Evolutionary conservation across 2,113 vertebrate species (phyloP), one percentile per base, ranked within the genome.

Genomic region (Prunella fulvescens): DNA sequence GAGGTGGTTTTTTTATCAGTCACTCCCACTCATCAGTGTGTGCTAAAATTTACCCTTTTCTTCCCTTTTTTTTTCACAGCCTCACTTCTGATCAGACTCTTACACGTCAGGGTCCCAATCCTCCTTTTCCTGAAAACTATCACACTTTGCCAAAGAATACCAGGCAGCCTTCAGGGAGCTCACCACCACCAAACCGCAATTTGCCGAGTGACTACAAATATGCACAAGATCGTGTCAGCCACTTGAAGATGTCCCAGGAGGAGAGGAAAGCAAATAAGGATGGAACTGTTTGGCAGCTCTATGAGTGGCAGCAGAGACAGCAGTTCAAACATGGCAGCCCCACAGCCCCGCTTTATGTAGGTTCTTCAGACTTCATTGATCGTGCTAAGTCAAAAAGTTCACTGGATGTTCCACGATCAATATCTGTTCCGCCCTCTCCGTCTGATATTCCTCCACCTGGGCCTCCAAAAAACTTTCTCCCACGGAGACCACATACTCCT

Each of bases 281-380:
- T 20, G 99, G 99, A 67, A 99, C 98, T 56, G 99, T 99, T 84
- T 99, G 99, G 99, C 99, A 99, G 97, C 98, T 99, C 0, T 99
- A 99, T 3, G 99, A 99, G 96, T 99, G 99, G 99, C 99, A 99
- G 96, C 99, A 99, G 97, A 98, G 99, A 65, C 99, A 99, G 97
- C 99, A 99, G 82, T 99, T 99, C 97, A 99, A 99, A 33, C 99
- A 99, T 1, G 99, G 99, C 90, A 99, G 99, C 96, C 99, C 99
- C 86, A 99, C 99, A 0, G 99, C 98, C 4, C 98, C 99, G 3
- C 91, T 98, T 74, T 98, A 98, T 74, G 84, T 97, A 2, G 97
- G 97, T 19, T 98, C 98, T 25, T 98, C 99, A 1, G 99, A 99
- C 92, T 98, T 98, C 86, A 90, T 98, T 1, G 99, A 99, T 95